A percentile compares a stretch with the other conserved stretches of the same genome.
Evolutionary conservation across 2,113 vertebrate genomes (phyloP).

Genomic region (Psilopsiagon aymara): DNA sequence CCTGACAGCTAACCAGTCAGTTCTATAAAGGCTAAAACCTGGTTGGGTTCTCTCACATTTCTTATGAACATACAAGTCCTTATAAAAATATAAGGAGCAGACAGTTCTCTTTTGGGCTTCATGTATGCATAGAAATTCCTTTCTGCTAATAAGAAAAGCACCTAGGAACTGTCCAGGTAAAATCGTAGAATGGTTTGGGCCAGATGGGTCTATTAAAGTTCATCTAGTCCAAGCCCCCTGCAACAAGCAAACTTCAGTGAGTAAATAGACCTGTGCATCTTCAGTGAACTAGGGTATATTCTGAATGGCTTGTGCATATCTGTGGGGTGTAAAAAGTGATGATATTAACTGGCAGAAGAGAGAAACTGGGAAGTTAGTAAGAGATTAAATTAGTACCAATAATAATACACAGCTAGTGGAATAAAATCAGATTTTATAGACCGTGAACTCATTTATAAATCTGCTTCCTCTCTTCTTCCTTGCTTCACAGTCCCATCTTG

Average conservation of each 20-base stretch:
- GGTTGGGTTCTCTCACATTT: not conserved
- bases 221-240: not conserved
- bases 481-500: conserved; percentile 83
- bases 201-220: not conserved
- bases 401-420: not conserved
- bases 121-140: not conserved
- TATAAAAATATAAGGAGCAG: not conserved
- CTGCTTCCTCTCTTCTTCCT: conserved; percentile 6
- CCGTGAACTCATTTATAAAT: not conserved
- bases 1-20: conserved; percentile 12
- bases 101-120: not conserved
- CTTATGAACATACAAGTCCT: not conserved
- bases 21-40: not conserved
- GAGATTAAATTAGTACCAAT: not conserved
- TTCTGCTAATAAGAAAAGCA: not conserved
- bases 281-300: not conserved
- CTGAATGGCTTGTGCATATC: not conserved
- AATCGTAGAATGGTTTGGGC: not conserved
- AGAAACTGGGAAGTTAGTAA: not conserved
- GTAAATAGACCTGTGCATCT: not conserved
- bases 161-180: not conserved
- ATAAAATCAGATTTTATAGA: not conserved
- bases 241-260: not conserved
- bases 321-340: not conserved
- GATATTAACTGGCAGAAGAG: not conserved